Percentiles rank a stretch among this genome's conserved stretches.
phyloP scores from a whole-genome alignment of 2,113 vertebrate genomes.

The Xiphophorus couchianus region DNA sequence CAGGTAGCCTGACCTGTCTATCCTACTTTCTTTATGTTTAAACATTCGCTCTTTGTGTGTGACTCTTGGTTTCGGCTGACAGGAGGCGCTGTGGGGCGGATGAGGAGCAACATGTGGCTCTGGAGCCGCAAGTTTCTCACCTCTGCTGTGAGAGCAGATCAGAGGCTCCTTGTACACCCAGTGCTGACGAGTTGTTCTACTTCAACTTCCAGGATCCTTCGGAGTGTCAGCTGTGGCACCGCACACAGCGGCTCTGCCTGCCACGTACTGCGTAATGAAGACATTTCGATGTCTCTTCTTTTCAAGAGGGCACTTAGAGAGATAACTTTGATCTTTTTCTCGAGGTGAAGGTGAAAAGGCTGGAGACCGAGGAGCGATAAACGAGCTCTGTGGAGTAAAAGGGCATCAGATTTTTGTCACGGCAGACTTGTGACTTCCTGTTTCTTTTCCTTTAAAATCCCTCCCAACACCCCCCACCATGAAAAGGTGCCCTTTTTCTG shows the following conservation, averaged over 20 bases:
- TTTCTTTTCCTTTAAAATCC: conserved; percentile 13
- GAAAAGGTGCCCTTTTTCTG: conserved; percentile 27
- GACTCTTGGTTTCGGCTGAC: neutral
- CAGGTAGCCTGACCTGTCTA: neutral
- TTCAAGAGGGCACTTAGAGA: conserved; percentile 26
- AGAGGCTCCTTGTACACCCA: conserved; percentile 4
- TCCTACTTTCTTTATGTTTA: neutral
- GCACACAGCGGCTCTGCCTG: conserved; percentile 50
- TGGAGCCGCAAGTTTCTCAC: neutral
- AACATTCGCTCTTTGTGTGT: neutral
- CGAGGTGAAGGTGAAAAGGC: conserved; percentile 57
- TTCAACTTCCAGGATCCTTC: conserved; percentile 51
- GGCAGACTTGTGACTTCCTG: conserved; percentile 60
- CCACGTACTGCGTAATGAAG: conserved; percentile 57
- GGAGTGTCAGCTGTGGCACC: conserved; percentile 61
- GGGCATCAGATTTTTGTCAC: conserved; percentile 60
- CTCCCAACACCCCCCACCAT: neutral
- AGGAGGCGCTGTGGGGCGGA: neutral
- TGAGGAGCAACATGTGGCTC: neutral
- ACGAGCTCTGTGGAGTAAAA: conserved; percentile 53
- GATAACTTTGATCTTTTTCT: conserved; percentile 58
- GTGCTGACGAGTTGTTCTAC: conserved; percentile 6
- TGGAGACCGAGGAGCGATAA: conserved; percentile 41
- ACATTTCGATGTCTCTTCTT: conserved; percentile 48
- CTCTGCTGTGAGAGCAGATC: conserved; percentile 6